A percentile compares a stretch with the other conserved stretches of the same genome.
Conservation (phyloP, 2,797 vertebrate genomes). For the Onychomys leucogaster region DNA sequence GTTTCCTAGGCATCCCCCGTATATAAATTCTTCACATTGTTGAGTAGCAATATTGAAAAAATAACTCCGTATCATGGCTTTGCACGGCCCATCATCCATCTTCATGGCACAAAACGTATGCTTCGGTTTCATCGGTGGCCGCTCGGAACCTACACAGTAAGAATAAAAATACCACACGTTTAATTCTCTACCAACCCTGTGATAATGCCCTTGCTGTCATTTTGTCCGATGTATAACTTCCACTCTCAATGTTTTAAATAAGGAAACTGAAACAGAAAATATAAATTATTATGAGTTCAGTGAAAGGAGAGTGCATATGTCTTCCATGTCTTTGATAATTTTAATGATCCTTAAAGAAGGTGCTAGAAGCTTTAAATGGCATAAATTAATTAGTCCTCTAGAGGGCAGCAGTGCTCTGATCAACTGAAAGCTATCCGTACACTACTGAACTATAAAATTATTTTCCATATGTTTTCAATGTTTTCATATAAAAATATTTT, state of each 20-base stretch:
- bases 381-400: constrained; percentile 39
- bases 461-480: constrained; percentile 23
- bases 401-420: constrained; percentile 69
- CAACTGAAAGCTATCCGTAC: not conserved
- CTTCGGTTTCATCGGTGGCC: constrained; percentile 86
- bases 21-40: constrained; percentile 91
- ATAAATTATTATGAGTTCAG: not conserved
- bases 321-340: not conserved
- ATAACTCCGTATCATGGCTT: constrained; percentile 88
- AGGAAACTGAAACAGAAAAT: not conserved
- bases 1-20: constrained; percentile 94
- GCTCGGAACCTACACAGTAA: constrained; percentile 64
- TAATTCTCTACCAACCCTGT: not conserved
- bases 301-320: not conserved
- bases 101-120: constrained; percentile 92
- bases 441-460: not conserved
- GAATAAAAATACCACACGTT: not conserved
- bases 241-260: not conserved
- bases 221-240: not conserved
- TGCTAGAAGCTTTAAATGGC: not conserved
- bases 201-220: not conserved
- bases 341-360: not conserved
- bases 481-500: not conserved
- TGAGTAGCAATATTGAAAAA: constrained; percentile 91
- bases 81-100: constrained; percentile 92